Base-by-base conservation (phyloP, 2,113 vertebrate species). In the Serilophus lunatus region DNA sequence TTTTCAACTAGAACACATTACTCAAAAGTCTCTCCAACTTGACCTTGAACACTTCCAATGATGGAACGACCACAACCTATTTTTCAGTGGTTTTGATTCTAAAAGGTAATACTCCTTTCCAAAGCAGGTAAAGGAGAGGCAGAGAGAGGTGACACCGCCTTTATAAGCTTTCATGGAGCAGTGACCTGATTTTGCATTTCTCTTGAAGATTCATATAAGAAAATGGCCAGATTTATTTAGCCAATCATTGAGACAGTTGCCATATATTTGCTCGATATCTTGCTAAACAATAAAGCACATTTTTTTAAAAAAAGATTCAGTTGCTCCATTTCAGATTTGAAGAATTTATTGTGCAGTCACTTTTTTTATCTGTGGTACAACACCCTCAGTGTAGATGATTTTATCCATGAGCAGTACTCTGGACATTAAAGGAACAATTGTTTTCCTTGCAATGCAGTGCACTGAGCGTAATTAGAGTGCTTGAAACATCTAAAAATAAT, bases 401-500 rank as follows among this genome's bases (percentile, higher is more conserved):
- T 93, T 80, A 17, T 70, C 53, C 18, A 42, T 12, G 45, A 23
- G 69, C 42, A 85, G 26, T 76, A 42, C 47, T 10, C 45, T 82
- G n/a, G 54, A 57, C 8, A 42, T 9, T 70, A 57, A 66, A 77
- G 45, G 13, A 61, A 78, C 31, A 51, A n/a, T 31, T 36, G 13
- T 54, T 86, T 89, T 71, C 51, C 57, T 91, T 76, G n/a, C 36
- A 82, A 18, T 64, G 31, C 18, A 56, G 54, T 70, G 23, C 33
- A 64, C 13, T 36, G 66, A 66, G 24, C 26, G 56, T 86, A 93
- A 83, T 81, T 91, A 81, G 71, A 88, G 68, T 3, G 15, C 50
- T 66, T 78, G 68, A 90, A 93, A 77, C 9, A 9, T 47, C 85
- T 96, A 86, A 87, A 90, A 96, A 93, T 90, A 92, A 86, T 96